A percentile compares a stretch with the other conserved stretches of the same genome.
These are phyloP conservation scores for Andrena minutula DNA, from an alignment of 2,888 invertebrate species.

Conservation along the genomic window DNA sequence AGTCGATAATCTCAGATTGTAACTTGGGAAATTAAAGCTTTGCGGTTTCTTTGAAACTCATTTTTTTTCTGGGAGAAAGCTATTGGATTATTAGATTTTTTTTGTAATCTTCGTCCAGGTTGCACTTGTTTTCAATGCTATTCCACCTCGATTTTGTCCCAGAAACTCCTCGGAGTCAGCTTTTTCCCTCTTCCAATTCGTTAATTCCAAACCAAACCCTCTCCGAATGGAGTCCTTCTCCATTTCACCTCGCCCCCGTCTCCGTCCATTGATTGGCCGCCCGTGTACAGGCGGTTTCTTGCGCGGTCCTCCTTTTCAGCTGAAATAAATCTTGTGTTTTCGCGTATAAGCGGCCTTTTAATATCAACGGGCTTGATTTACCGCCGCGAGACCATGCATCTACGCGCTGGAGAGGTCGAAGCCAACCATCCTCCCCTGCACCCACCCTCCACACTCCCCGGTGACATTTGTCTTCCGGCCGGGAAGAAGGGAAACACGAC, in stretches of 20 bases:
- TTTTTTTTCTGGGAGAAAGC: no score
- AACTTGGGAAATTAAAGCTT: no score
- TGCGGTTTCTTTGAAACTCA: no score
- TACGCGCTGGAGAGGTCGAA: conserved; percentile 69
- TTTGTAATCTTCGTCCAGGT: no score
- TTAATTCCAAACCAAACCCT: conserved; percentile 19
- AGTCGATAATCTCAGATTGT: no score
- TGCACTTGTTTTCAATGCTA: no score
- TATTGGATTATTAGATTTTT: no score
- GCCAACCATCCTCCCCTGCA: conserved; percentile 38
- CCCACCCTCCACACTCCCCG: conserved; percentile 42
- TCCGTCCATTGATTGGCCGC: conserved; percentile 57
- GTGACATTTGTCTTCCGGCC: conserved; percentile 74
- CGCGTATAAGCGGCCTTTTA: conserved; percentile 85
- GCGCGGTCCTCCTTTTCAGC: conserved; percentile 62
- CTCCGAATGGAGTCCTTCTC: conserved; percentile 5
- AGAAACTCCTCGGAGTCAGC: background rate
- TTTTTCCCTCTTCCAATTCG: conserved; percentile 6
- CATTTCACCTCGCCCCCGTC: conserved; percentile 26
- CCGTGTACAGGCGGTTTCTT: conserved; percentile 63
- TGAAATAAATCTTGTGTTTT: conserved; percentile 84
- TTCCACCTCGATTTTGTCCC: no score
- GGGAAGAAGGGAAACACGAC: conserved; percentile 63
- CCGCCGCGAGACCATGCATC: conserved; percentile 81
- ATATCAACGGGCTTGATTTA: conserved; percentile 84